Conservation (phyloP, 2,797 vertebrate genomes). For the Platalea minor region DNA sequence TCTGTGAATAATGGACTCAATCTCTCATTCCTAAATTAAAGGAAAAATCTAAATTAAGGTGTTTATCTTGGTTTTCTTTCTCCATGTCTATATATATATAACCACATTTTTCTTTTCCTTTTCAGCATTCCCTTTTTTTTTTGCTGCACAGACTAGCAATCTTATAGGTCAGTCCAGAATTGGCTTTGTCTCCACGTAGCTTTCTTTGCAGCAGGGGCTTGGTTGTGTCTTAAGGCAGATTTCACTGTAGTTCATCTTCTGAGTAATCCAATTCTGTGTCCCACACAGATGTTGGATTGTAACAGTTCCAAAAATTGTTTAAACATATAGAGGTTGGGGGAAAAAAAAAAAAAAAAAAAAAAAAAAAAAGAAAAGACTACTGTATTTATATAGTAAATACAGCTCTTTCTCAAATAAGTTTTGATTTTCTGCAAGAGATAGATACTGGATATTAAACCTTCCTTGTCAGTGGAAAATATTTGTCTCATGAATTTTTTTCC, state of each 20-base stretch:
- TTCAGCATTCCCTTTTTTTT: background rate
- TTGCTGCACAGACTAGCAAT: background rate
- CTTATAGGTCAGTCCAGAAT: background rate
- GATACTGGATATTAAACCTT: background rate
- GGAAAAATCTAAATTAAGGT: background rate
- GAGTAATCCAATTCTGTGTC: background rate
- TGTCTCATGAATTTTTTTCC: background rate
- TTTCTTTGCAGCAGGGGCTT: background rate
- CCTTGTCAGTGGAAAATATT: background rate
- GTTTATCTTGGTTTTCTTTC: background rate
- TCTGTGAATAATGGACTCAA: background rate
- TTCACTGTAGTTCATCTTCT: slow-evolving; percentile 8
- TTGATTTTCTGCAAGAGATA: background rate
- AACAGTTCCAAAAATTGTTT: background rate
- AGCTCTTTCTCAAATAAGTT: background rate
- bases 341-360: too few relatives aligned
- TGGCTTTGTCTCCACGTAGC: background rate
- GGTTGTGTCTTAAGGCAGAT: background rate
- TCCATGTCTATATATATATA: background rate
- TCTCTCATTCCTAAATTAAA: background rate
- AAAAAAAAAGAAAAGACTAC: too few relatives aligned
- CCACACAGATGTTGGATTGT: background rate
- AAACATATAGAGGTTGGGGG: background rate
- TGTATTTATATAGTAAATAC: background rate
- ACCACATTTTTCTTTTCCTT: background rate